Conservation (phyloP, 1,140 invertebrate species). For the Frieseomelitta varia region DNA sequence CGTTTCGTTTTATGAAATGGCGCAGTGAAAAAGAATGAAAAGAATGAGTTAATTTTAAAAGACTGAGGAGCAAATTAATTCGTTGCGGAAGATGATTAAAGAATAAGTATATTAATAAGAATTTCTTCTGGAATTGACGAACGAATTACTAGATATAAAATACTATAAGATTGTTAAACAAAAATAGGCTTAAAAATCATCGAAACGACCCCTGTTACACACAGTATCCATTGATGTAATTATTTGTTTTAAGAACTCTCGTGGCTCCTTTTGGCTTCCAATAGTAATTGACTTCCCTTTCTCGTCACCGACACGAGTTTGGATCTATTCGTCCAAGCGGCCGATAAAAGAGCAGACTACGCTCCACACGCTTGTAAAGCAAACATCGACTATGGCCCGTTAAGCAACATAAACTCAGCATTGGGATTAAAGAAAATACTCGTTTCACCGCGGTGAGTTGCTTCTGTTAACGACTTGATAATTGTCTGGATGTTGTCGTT, state of each 20-base stretch:
- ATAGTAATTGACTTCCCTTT: background rate
- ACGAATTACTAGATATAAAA: too few relatives aligned
- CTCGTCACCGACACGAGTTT: slow-evolving; percentile 29
- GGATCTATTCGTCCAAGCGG: slow-evolving; percentile 35
- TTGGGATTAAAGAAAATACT: slow-evolving; percentile 43
- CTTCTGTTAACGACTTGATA: slow-evolving; percentile 29
- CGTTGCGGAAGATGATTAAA: too few relatives aligned
- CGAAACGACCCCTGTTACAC: background rate
- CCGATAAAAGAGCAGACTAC: slow-evolving; percentile 42
- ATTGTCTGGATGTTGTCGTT: slow-evolving; percentile 31
- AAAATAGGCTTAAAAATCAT: too few relatives aligned
- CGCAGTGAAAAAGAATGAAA: too few relatives aligned
- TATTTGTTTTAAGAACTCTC: slow-evolving; percentile 15
- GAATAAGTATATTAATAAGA: too few relatives aligned
- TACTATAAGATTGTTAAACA: too few relatives aligned
- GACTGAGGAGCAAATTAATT: too few relatives aligned
- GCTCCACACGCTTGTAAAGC: slow-evolving; percentile 4
- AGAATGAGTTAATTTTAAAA: too few relatives aligned
- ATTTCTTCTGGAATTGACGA: too few relatives aligned
- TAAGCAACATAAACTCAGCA: slow-evolving; percentile 23
- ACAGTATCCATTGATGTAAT: too few relatives aligned
- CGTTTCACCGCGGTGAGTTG: background rate
- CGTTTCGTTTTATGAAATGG: too few relatives aligned
- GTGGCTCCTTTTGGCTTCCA: background rate
- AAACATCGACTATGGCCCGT: slow-evolving; percentile 38